Evolutionary conservation across 2,888 invertebrate genomes (phyloP).

Genomic region (Chrysodeixis includens): DNA sequence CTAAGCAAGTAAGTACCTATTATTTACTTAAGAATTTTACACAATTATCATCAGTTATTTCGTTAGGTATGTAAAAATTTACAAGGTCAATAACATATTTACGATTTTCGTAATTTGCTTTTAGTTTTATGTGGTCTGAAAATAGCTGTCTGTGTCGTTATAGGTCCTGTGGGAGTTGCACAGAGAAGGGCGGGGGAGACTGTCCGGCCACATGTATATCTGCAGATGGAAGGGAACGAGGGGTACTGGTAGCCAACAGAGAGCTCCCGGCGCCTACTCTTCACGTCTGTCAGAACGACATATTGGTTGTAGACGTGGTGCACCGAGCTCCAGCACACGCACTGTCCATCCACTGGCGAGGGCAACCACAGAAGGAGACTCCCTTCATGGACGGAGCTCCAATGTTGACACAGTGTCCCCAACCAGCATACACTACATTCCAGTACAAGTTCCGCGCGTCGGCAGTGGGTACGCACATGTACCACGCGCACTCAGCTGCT

Average conservation of each 20-base stretch:
- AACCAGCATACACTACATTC: slow-evolving; percentile 92
- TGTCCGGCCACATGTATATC: slow-evolving; percentile 91
- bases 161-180: slow-evolving; percentile 92
- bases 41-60: neutral
- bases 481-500: slow-evolving; percentile 92
- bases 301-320: slow-evolving; percentile 92
- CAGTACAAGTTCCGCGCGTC: slow-evolving; percentile 94
- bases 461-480: slow-evolving; percentile 92
- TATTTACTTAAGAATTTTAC: neutral
- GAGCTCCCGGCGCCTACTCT: slow-evolving; percentile 90
- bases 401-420: slow-evolving; percentile 93
- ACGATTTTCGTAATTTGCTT: too few species aligned
- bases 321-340: slow-evolving; percentile 93
- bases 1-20: slow-evolving; percentile 90
- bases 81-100: too few species aligned
- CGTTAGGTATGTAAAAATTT: neutral
- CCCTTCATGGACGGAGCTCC: slow-evolving; percentile 95
- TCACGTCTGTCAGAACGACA: slow-evolving; percentile 93
- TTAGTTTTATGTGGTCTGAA: neutral
- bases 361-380: slow-evolving; percentile 91
- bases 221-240: slow-evolving; percentile 90
- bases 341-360: slow-evolving; percentile 94
- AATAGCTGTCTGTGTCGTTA: slow-evolving; percentile 25
- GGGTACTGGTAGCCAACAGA: slow-evolving; percentile 91
- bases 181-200: slow-evolving; percentile 87